Base-by-base conservation (phyloP, 2,888 invertebrate genomes). In the Tiliacea aurago region DNA sequence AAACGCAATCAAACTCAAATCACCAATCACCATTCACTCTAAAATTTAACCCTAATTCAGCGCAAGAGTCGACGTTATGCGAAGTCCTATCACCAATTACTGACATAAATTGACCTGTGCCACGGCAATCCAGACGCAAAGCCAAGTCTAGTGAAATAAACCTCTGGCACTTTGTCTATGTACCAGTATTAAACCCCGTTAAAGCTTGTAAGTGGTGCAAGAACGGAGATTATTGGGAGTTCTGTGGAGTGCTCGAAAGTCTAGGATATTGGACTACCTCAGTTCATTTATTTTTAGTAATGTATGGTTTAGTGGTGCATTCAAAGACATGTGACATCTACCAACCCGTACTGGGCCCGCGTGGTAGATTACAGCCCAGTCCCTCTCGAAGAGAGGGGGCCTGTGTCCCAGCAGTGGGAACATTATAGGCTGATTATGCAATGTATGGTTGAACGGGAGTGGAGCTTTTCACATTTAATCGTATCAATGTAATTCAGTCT, bases 131-230 rank as follows among this genome's bases (percentile, higher is more conserved):
- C 82, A 84, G 85, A 84, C 84, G 81, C 73, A 84, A 87, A 89
- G 89, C 88, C 85, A 88, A 90, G 91, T 91, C 90, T 89, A 90
- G 91, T 91, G 93, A 92, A 94, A 92, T 92, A 92, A 92, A 93
- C 93, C 91, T 87, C 88, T 81, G 88, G 90, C 92, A 93, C 92
- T 94, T 91, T 92, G 93, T 93, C 91, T 93, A 89, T 88, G 91
- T 91, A 90, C 89, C 84, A 85, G 87, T 88, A 91, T 90, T 91
- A 92, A 92, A 91, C 90, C 90, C 92, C 91, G 94, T 92, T 92
- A 93, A 91, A 90, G 90, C 87, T 84, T 84, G 84, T 67, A 74
- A 76, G 71, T 85, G 90, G 88, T 87, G 41, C 81, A 90, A 92
- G 87, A 23, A 43, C 70, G 49, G 59, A 81, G 75, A 73, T 77